A percentile compares a stretch with the other conserved stretches of the same genome.
phyloP scores from a whole-genome alignment of 2,797 vertebrate species.

The Sebastes miniatus region DNA sequence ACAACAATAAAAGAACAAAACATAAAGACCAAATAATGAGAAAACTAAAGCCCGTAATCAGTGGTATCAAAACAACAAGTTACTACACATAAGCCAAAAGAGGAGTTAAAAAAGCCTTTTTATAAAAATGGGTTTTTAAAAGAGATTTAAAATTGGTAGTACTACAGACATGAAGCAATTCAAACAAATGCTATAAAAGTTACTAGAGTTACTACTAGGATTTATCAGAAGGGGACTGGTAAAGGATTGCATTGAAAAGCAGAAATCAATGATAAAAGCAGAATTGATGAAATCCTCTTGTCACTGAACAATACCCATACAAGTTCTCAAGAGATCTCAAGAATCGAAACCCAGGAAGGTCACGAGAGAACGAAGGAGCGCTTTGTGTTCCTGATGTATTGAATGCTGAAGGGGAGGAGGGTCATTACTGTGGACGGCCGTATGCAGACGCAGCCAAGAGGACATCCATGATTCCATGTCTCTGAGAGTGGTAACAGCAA shows the following conservation, averaged over 20 bases:
- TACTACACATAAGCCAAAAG: no score
- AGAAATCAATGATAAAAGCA: background rate
- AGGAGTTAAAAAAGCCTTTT: no score
- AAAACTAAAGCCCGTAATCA: no score
- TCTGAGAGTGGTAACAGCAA: background rate
- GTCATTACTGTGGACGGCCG: no score
- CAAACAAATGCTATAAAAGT: background rate
- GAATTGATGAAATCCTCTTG: background rate
- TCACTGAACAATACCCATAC: background rate
- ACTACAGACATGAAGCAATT: background rate
- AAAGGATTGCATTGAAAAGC: background rate
- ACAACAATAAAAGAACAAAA: background rate
- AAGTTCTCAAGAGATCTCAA: background rate
- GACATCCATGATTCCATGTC: no score
- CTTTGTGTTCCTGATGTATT: background rate
- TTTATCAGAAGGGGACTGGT: background rate
- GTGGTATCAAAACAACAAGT: no score
- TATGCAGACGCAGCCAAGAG: background rate
- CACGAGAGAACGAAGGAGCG: background rate
- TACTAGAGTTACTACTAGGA: no score
- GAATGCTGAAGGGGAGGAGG: background rate
- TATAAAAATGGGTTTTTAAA: no score
- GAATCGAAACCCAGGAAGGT: background rate
- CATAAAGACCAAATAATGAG: background rate
- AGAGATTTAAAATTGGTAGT: no score